A percentile compares a stretch with the other conserved stretches of the same genome.
phyloP scores from a whole-genome alignment of 2,888 invertebrate species.

The Frankliniella fusca region DNA sequence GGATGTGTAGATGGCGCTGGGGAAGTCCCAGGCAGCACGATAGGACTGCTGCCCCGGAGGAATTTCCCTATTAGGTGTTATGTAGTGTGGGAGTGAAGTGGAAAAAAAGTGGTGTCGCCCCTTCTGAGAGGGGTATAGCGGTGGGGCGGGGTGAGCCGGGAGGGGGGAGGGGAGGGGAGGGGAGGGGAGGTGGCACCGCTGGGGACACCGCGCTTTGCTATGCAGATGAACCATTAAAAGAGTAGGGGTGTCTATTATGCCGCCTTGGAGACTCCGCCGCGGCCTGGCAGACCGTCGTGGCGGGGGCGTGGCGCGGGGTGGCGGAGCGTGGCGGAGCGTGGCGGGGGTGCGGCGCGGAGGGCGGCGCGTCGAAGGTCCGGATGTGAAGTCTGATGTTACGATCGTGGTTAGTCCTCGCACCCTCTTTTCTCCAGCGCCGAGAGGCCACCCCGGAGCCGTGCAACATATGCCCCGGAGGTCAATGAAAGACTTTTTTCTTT shows the following conservation, averaged over 20 bases:
- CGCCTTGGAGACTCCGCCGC: not conserved
- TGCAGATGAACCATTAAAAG: conserved; percentile 24
- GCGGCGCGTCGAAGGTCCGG: not conserved
- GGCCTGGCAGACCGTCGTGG: too few species aligned
- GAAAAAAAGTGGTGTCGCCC: conserved; percentile 5
- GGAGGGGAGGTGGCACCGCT: not conserved
- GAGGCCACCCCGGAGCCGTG: not conserved
- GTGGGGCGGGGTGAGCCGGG: not conserved
- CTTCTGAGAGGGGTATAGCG: not conserved
- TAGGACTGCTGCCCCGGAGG: not conserved
- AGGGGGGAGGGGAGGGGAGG: not conserved
- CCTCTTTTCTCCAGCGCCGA: not conserved
- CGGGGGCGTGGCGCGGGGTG: not conserved
- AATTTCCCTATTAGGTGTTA: not conserved
- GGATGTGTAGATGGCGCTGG: too few species aligned
- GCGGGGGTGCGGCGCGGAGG: not conserved
- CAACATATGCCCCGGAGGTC: not conserved
- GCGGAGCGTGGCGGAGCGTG: not conserved
- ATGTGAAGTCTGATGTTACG: conserved; percentile 12
- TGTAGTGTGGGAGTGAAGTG: conserved; percentile 7
- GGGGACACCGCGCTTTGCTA: not conserved
- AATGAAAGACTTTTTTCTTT: not conserved
- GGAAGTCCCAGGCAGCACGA: too few species aligned
- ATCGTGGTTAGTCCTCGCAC: not conserved
- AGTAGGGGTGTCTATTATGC: conserved; percentile 24